Conservation (phyloP, 2,888 invertebrate genomes). For the Eugnorisma glareosa region DNA sequence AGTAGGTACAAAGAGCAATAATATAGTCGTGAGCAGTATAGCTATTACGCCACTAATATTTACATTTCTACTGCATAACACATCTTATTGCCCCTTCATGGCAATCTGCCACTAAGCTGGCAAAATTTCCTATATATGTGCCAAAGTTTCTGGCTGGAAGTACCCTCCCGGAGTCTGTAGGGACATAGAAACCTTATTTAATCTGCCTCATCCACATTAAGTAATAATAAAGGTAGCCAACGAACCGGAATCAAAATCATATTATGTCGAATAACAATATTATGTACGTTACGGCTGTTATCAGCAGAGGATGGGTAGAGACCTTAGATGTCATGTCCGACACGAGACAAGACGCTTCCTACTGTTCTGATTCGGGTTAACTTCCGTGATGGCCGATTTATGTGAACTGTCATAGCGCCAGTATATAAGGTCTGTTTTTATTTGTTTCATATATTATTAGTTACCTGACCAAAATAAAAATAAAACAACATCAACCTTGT, state of each 20-base stretch:
- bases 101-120: conserved; percentile 56
- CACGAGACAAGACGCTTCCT: conserved; percentile 13
- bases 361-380: not conserved
- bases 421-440: not conserved
- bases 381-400: not conserved
- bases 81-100: conserved; percentile 45
- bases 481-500: not conserved
- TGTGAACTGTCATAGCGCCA: not conserved
- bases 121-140: conserved; percentile 42
- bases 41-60: conserved; percentile 44
- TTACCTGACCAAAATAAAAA: not conserved
- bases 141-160: conserved; percentile 34
- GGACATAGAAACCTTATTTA: conserved; percentile 47
- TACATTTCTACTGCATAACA: conserved; percentile 50
- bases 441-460: not conserved
- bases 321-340: not conserved
- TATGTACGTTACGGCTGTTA: not conserved
- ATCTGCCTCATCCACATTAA: conserved; percentile 46
- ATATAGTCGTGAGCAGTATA: conserved; percentile 24
- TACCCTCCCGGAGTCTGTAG: conserved; percentile 9
- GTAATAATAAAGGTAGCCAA: conserved; percentile 46
- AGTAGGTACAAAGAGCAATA: not conserved
- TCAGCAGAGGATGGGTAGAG: conserved; percentile 2
- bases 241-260: conserved; percentile 24
- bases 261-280: conserved; percentile 34